phyloP scores from a whole-genome alignment of 2,888 invertebrate genomes.

The Hypolimnas misippus region DNA sequence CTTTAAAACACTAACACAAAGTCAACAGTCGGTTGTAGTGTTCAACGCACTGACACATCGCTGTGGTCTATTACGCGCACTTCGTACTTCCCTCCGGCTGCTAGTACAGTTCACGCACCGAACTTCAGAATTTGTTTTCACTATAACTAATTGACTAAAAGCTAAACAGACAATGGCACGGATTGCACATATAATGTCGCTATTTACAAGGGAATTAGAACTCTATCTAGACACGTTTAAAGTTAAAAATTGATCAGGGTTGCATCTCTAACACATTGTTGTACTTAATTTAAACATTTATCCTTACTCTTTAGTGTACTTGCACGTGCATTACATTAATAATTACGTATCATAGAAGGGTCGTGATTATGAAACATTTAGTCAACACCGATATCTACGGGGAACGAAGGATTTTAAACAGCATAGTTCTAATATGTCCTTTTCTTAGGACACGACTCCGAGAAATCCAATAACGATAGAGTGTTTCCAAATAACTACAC shows the following conservation, averaged over 20 bases:
- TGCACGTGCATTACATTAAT: slow-evolving; percentile 68
- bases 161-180: slow-evolving; percentile 83
- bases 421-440: slow-evolving; percentile 43
- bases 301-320: slow-evolving; percentile 69
- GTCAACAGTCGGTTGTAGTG: slow-evolving; percentile 74
- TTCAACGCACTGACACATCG: slow-evolving; percentile 64
- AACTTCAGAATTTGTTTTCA: slow-evolving; percentile 49
- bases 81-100: slow-evolving; percentile 51
- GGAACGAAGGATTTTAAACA: slow-evolving; percentile 16
- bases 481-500: slow-evolving; percentile 5
- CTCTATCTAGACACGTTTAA: slow-evolving; percentile 60
- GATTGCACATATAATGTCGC: slow-evolving; percentile 78
- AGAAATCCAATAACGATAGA: slow-evolving; percentile 10
- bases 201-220: slow-evolving; percentile 76
- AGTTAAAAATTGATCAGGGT: slow-evolving; percentile 71
- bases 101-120: slow-evolving; percentile 49
- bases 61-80: slow-evolving; percentile 54
- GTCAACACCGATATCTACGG: slow-evolving; percentile 34
- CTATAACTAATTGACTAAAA: slow-evolving; percentile 76
- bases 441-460: slow-evolving; percentile 36
- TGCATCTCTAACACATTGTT: slow-evolving; percentile 61
- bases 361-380: slow-evolving; percentile 57
- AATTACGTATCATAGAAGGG: slow-evolving; percentile 76
- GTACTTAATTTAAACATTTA: slow-evolving; percentile 77
- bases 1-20: slow-evolving; percentile 83